Conservation (phyloP, 2,888 invertebrate species). For the Notodonta dromedarius region DNA sequence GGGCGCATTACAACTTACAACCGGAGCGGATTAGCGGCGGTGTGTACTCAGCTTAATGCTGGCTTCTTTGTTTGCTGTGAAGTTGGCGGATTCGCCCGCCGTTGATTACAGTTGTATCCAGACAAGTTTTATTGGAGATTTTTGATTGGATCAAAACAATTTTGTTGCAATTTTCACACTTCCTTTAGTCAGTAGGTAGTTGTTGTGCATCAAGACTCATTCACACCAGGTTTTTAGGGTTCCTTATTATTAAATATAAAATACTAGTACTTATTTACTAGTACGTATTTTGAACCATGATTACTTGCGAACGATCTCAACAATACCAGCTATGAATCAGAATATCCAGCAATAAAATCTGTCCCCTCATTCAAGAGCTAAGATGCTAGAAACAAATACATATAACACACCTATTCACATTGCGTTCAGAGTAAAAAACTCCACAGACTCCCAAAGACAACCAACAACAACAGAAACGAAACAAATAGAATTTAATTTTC, state of each 20-base stretch:
- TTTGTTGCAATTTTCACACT: not conserved
- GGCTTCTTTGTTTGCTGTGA: conserved; percentile 63
- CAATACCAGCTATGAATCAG: too few relatives aligned
- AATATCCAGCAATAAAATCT: too few relatives aligned
- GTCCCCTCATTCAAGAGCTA: too few relatives aligned
- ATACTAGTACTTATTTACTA: too few relatives aligned
- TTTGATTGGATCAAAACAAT: conserved; percentile 12
- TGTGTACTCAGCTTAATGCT: conserved; percentile 67
- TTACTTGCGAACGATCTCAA: too few relatives aligned
- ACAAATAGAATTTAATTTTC: conserved; percentile 52
- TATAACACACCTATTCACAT: too few relatives aligned
- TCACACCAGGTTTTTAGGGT: too few relatives aligned
- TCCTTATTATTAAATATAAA: too few relatives aligned
- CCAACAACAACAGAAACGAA: not conserved
- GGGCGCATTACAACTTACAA: conserved; percentile 71
- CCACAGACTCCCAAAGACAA: not conserved
- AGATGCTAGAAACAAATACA: too few relatives aligned
- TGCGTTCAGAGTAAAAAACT: too few relatives aligned
- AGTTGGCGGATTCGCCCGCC: conserved; percentile 34
- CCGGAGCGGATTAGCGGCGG: conserved; percentile 62
- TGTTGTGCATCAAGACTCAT: too few relatives aligned
- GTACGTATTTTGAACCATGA: too few relatives aligned
- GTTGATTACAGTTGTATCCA: conserved; percentile 38
- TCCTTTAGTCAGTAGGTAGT: not conserved
- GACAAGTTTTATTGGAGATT: conserved; percentile 19